Percentiles rank a stretch among this genome's conserved stretches.
These are phyloP conservation scores for Stenurella melanura DNA, from an alignment of 2,888 invertebrate genomes.

Conservation along the genomic window DNA sequence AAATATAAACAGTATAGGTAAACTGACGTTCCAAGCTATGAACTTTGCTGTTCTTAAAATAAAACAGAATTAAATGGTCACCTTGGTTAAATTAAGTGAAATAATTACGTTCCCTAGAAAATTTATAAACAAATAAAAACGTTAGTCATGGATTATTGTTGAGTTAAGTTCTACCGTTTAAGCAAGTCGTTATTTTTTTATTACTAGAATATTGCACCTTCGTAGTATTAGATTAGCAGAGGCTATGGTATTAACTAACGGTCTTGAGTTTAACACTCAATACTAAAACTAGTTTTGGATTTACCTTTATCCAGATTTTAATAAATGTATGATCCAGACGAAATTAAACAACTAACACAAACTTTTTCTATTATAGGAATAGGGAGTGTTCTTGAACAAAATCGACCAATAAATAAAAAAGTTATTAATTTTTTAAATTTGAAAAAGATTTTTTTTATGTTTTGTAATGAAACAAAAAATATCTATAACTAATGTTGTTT, in stretches of 20 bases:
- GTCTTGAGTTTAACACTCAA: background rate
- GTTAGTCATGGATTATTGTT: constrained; percentile 37
- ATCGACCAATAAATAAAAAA: too few species aligned
- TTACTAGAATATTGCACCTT: constrained; percentile 10
- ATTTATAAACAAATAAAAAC: constrained; percentile 40
- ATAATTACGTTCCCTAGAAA: constrained; percentile 33
- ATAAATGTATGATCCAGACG: too few species aligned
- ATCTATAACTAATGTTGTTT: too few species aligned
- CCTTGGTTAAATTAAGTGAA: constrained; percentile 35
- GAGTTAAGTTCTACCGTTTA: constrained; percentile 35
- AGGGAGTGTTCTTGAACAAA: too few species aligned
- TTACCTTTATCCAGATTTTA: background rate
- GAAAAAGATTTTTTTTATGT: too few species aligned
- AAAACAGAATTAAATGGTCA: constrained; percentile 26
- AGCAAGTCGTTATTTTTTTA: constrained; percentile 28
- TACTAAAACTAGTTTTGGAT: background rate
- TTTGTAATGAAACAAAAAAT: too few species aligned
- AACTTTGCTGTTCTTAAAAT: background rate
- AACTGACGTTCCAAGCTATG: background rate
- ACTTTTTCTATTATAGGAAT: too few species aligned
- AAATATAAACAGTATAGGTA: constrained; percentile 2
- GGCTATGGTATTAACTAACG: background rate
- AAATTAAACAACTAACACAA: too few species aligned
- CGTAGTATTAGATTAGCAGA: background rate
- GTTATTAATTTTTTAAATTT: too few species aligned